These are phyloP conservation scores for Myoxocephalus aenaeus DNA, from an alignment of 2,797 vertebrate genomes.

Conservation along the genomic window DNA sequence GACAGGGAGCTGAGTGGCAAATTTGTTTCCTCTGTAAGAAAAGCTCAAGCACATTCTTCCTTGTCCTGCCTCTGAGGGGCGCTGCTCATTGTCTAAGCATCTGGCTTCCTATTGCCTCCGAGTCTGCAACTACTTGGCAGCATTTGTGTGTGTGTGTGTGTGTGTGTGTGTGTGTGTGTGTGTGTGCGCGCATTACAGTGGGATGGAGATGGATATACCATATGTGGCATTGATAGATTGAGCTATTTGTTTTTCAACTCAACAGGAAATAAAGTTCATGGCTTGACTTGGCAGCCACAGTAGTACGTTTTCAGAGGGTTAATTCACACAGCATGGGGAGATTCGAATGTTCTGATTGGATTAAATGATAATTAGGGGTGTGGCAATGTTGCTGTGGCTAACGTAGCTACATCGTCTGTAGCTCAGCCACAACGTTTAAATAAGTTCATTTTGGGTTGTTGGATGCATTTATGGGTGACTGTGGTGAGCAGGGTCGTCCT, in stretches of 20 bases:
- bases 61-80: conserved; percentile 52
- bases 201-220: conserved; percentile 11
- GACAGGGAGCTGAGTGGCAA: conserved; percentile 28
- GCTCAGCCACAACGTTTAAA: not conserved
- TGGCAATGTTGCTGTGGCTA: not conserved
- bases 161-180: not conserved
- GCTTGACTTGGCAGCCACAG: conserved; percentile 24
- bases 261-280: conserved; percentile 38
- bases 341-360: not conserved
- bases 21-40: conserved; percentile 36
- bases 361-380: not conserved
- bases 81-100: conserved; percentile 71
- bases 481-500: too few relatives aligned
- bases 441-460: too few relatives aligned
- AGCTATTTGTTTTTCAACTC: conserved; percentile 48
- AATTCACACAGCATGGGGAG: not conserved
- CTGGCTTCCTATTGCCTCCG: conserved; percentile 57
- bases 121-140: conserved; percentile 38
- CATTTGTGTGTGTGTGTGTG: conserved; percentile 1
- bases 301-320: not conserved
- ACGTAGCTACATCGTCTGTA: not conserved
- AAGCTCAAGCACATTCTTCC: conserved; percentile 35
- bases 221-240: conserved; percentile 25
- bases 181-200: conserved; percentile 1
- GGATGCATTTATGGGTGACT: not conserved